Base-by-base conservation (phyloP, 2,797 vertebrate species). In the Urocyon cinereoargenteus region DNA sequence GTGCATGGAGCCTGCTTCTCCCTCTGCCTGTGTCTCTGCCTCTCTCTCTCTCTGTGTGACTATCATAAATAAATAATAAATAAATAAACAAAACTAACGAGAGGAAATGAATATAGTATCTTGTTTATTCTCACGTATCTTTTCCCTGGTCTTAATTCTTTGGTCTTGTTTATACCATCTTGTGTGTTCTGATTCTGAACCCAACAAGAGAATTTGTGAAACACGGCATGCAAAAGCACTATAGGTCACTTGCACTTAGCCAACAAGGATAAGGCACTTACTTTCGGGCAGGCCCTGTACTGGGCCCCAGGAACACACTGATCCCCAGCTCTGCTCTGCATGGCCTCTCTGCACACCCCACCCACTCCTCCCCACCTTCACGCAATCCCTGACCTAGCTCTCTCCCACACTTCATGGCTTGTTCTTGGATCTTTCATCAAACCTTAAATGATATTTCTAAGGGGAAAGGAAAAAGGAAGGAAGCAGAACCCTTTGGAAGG, bases 141-240 rank as follows among this genome's bases (percentile, higher is more conserved):
- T 83, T 88, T 79, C 73, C 59, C 78, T 92, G 66, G 7, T 92
- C 61, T 36, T 81, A 72, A 66, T 64, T 91, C 45, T 91, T 96
- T 84, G 24, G 51, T 85, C 28, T 53, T 70, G 55, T 68, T 89
- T 61, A 73, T 40, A 61, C 59, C 91, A 24, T 49, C 68, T 59
- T 75, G 77, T 86, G 45, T 88, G 53, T 90, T 89, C 91, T 96
- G 36, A 72, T 55, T 36, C 15, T 64, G 31, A 82, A 5, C n/a
- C n/a, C 49, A 55, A 89, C 72, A 91, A 70, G 66, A 81, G 18
- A 53, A 83, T 77, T 89, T 57, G 9, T 82, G 64, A 86, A 94
- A 28, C 9, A 51, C 3, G 11, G 55, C 36, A 72, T 36, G 1
- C 83, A 78, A 86, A 87, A 75, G 78, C 0, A 81, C 53, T 87